Percentiles rank a stretch among this genome's conserved stretches.
These are phyloP conservation scores for Philhelius pedissequus DNA, from an alignment of 2,888 invertebrate species.

Conservation along the genomic window DNA sequence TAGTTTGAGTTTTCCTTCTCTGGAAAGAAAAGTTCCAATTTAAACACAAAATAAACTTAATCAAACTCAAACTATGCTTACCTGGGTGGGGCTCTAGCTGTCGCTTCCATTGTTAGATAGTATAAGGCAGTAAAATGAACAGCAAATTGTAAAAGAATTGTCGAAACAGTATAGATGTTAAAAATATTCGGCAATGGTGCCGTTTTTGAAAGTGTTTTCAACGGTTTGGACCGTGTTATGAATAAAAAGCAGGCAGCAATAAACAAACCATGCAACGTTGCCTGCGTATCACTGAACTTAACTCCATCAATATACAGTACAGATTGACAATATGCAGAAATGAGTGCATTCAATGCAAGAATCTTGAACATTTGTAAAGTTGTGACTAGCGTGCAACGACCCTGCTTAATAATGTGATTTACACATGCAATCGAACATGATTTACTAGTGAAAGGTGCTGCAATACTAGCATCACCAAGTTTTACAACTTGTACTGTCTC, in stretches of 20 bases:
- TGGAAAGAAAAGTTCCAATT: background rate
- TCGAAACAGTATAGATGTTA: conserved; percentile 97
- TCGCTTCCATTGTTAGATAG: conserved; percentile 92
- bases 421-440: conserved; percentile 97
- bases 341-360: conserved; percentile 96
- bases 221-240: conserved; percentile 98
- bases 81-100: conserved; percentile 85
- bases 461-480: conserved; percentile 98
- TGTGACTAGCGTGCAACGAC: conserved; percentile 98
- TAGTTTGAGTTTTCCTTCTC: conserved; percentile 81
- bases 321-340: conserved; percentile 98
- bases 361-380: conserved; percentile 99
- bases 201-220: conserved; percentile 94
- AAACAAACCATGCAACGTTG: conserved; percentile 96
- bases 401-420: conserved; percentile 99
- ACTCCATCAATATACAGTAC: conserved; percentile 98
- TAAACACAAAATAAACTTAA: background rate
- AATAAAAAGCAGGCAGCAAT: conserved; percentile 98
- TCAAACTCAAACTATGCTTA: conserved; percentile 73
- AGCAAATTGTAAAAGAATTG: conserved; percentile 95
- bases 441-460: conserved; percentile 99
- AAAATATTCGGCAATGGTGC: conserved; percentile 99
- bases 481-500: conserved; percentile 94
- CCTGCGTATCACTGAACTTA: conserved; percentile 98
- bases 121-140: conserved; percentile 96